Percentiles rank a stretch among this genome's conserved stretches.
Conservation (phyloP, 2,797 vertebrate genomes). For the Vireo griseus region DNA sequence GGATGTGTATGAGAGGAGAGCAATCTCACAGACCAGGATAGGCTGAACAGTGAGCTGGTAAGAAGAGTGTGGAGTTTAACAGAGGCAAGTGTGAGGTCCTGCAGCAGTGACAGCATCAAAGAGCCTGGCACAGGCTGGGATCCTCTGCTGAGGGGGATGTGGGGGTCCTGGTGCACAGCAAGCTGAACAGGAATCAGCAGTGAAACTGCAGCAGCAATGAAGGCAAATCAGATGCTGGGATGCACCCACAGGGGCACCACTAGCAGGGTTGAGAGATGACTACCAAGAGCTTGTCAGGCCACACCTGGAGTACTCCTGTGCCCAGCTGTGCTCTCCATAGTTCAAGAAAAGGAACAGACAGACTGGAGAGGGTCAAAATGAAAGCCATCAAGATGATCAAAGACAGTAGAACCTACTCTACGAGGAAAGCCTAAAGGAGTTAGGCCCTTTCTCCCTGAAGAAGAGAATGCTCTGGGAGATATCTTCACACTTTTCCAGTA, state of each 20-base stretch:
- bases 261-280: neutral
- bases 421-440: neutral
- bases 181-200: neutral
- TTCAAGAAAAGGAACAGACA: neutral
- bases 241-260: neutral
- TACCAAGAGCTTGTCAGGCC: neutral
- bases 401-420: neutral
- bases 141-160: neutral
- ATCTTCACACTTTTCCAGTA: neutral
- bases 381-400: neutral
- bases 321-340: neutral
- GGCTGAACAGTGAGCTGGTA: neutral
- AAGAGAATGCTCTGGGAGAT: no score
- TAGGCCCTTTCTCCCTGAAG: neutral
- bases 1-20: accelerated
- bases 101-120: neutral
- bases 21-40: neutral
- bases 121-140: neutral
- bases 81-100: neutral
- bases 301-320: neutral
- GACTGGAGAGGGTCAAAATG: neutral
- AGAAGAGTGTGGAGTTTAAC: neutral
- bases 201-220: neutral
- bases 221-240: neutral
- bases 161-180: neutral